Base-by-base conservation (phyloP, 2,888 invertebrate species). In the Drosophila kambysellisi region DNA sequence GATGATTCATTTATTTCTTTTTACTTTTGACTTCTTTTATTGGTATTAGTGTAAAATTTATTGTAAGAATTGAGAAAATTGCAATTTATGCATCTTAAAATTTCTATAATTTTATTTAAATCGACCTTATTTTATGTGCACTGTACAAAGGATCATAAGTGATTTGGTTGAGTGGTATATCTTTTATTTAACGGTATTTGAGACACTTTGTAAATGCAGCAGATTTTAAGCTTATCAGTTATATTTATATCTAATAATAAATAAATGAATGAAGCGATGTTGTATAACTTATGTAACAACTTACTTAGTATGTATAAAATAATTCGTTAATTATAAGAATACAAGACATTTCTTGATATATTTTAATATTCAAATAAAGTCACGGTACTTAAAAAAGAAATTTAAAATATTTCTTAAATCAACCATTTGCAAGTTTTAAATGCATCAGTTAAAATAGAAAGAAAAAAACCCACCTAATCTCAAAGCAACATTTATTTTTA, bases 31-130 rank as follows among this genome's bases (percentile, higher is more conserved):
- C 4, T 11, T 25, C 12, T 8, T 25, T 32, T n/a, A 7, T 39
- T 6, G 25, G 15, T 4, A 12, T 11, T 25, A 54, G 39, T 54
- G 30, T 29, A 2, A 41, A 56, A 56, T 35, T 48, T 17, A 4
- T 25, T 15, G 17, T 17, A 2, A 3, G 32, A 30, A n/a, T 30
- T n/a, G 11, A 25, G n/a, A 35, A 54, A 50, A 66, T 15, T 8
- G 32, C 33, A 50, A 68, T 68, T 60, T 67, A 43, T 43, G 41
- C 32, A 32, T 57, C n/a, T 35, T 15, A 20, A 33, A 41, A 39
- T 32, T 35, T 59, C 20, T 39, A 56, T 35, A 60, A 37, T 51
- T 51, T 39, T 41, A 11, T 33, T 52, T n/a, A 56, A 68, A 51
- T 59, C 17, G 20, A 17, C 25, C 37, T 12, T 48, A 20, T 37